Evolutionary conservation across 2,113 vertebrate species (phyloP), one percentile per base, ranked within the genome.

Genomic region (Thunnus thynnus): DNA sequence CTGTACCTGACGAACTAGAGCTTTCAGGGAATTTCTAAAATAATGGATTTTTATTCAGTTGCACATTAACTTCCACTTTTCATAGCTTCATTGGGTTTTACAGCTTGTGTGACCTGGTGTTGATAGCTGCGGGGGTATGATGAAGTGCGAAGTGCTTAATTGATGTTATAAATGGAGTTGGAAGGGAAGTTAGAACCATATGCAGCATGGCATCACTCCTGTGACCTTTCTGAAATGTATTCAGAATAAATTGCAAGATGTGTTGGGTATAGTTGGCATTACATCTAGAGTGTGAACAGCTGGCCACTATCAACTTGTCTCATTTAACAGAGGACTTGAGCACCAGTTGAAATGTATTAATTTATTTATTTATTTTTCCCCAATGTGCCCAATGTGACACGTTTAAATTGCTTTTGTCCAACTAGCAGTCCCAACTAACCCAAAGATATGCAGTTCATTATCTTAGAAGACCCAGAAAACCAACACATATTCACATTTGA

Each of bases 101-200:
- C 25, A 66, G 22, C 65, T 4, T 60, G 10, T 48, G 55, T 48
- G 74, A 80, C 68, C 46, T 47, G 63, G 36, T 74, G 76, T 44
- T 16, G 44, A 67, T 62, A 3, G 60, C 32, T 54, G 18, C 13
- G 14, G 50, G 30, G 27, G 41, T 32, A 12, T 58, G 52, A 75
- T 56, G 13, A 75, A 61, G 47, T 44, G 75, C 74, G 44, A 36
- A 88, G 80, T 32, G 66, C 63, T 62, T 76, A 80, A 80, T 76
- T 74, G 44, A 54, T 82, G 72, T 58, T 32, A 17, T 60, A 80
- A 73, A 64, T 77, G 44, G 62, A 72, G 56, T n/a, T 64, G 16
- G 41, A 27, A 11, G 18, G 22, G 48, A 32, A 68, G 72, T 30
- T 55, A 30, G 57, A 57, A 52, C 56, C 44, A 55, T 13, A 27